Conservation (phyloP, 2,888 invertebrate genomes). For the Copidosoma aretas region DNA sequence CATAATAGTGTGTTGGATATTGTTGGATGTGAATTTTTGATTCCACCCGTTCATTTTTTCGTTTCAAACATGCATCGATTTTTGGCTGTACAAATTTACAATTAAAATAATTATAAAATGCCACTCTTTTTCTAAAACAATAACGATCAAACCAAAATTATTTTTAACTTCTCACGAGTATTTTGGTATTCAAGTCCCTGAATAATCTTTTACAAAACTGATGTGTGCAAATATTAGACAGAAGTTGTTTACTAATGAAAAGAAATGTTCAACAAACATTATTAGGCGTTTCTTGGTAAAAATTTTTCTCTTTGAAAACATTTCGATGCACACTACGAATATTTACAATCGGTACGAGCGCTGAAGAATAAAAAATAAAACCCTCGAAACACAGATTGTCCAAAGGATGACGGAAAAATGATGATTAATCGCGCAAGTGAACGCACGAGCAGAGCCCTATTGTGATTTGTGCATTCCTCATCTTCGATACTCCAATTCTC, state of each 20-base stretch:
- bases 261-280: too few species aligned
- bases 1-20: background rate
- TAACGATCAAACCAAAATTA: background rate
- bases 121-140: background rate
- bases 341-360: too few species aligned
- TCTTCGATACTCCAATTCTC: too few species aligned
- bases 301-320: too few species aligned
- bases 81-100: conserved; percentile 27
- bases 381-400: too few species aligned
- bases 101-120: conserved; percentile 2
- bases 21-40: background rate
- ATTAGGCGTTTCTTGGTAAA: too few species aligned
- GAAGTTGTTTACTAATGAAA: background rate
- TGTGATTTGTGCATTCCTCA: too few species aligned
- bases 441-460: too few species aligned
- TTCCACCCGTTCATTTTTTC: background rate
- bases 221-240: conserved; percentile 15
- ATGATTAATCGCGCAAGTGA: too few species aligned
- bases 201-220: conserved; percentile 1
- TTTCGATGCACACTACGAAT: too few species aligned
- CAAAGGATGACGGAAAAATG: too few species aligned
- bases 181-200: background rate
- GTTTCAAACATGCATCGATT: background rate
- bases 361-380: too few species aligned
- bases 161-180: background rate